Conservation (phyloP, 2,113 vertebrate species). For the Ondatra zibethicus region DNA sequence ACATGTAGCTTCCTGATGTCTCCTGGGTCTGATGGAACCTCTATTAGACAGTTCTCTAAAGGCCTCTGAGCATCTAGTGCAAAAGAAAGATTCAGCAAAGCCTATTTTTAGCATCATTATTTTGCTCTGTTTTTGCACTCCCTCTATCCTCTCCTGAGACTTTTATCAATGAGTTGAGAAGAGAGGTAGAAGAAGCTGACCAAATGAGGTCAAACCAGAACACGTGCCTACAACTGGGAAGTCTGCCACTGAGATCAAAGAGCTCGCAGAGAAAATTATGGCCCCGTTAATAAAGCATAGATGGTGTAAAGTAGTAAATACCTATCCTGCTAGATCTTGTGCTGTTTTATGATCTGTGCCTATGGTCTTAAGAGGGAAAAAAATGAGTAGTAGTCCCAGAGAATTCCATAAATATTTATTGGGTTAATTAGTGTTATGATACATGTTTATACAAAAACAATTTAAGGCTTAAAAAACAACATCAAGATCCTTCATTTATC, state of each 20-base stretch:
- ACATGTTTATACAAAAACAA: conserved; percentile 28
- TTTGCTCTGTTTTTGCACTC: neutral
- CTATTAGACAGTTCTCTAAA: neutral
- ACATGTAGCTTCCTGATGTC: neutral
- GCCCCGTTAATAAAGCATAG: neutral
- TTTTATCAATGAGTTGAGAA: neutral
- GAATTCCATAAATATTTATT: neutral
- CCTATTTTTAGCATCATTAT: neutral
- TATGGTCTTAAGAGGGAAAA: neutral
- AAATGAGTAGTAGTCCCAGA: neutral
- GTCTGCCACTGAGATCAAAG: neutral
- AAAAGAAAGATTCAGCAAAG: neutral
- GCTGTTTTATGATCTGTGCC: neutral
- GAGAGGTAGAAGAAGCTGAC: neutral
- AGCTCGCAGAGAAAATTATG: neutral
- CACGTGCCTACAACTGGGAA: neutral
- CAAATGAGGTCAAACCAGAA: neutral
- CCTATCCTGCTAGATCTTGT: neutral
- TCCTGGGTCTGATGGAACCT: neutral
- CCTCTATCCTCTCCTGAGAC: neutral
- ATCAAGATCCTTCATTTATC: neutral
- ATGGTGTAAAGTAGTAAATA: neutral
- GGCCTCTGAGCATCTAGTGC: neutral
- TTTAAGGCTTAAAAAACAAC: neutral
- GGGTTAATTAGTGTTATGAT: neutral